phyloP scores from a whole-genome alignment of 2,888 invertebrate genomes.

The Sturmia bella region DNA sequence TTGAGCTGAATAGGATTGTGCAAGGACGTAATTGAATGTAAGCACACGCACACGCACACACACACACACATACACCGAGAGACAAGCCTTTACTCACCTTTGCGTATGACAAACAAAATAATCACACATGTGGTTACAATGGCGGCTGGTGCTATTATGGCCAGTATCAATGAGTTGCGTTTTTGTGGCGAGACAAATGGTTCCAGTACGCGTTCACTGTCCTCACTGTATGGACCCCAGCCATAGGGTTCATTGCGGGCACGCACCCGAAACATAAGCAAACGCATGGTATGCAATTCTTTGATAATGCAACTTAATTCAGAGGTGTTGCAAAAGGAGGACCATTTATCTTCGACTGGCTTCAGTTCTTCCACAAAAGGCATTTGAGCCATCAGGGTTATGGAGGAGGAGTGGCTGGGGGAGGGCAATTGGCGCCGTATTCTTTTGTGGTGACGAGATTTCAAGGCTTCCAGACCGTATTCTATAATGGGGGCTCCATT shows the following conservation, averaged over 20 bases:
- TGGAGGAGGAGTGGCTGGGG: background rate
- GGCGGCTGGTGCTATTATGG: slow-evolving; percentile 84
- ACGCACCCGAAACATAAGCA: slow-evolving; percentile 88
- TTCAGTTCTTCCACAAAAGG: slow-evolving; percentile 84
- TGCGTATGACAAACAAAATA: slow-evolving; percentile 76
- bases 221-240: slow-evolving; percentile 89
- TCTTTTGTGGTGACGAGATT: slow-evolving; percentile 73
- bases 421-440: slow-evolving; percentile 68
- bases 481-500: slow-evolving; percentile 89
- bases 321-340: slow-evolving; percentile 88
- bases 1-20: background rate
- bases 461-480: slow-evolving; percentile 90
- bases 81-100: no score
- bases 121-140: slow-evolving; percentile 80
- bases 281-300: slow-evolving; percentile 84
- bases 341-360: slow-evolving; percentile 84
- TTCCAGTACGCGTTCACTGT: slow-evolving; percentile 83
- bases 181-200: slow-evolving; percentile 79
- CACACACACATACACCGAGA: no score
- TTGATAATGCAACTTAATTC: slow-evolving; percentile 92
- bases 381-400: slow-evolving; percentile 75
- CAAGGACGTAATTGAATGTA: background rate
- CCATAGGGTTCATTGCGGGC: slow-evolving; percentile 89
- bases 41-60: no score
- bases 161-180: slow-evolving; percentile 84